Conservation (phyloP, 2,888 invertebrate genomes). For the Chirona hameri region DNA sequence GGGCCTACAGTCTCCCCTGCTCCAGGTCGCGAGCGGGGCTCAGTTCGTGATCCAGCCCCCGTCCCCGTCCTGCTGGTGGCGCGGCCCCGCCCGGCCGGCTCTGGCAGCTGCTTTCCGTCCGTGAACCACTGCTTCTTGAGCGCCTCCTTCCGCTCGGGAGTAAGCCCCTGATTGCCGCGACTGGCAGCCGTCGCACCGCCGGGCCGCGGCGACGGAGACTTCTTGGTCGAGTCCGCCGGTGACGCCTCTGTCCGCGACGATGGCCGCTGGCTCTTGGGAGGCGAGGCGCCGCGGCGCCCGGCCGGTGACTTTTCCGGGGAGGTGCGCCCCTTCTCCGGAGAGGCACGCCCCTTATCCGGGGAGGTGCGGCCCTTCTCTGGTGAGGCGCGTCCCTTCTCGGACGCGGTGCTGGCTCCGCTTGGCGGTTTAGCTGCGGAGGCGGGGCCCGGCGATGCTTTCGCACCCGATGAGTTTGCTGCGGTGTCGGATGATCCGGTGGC, state of each 20-base stretch:
- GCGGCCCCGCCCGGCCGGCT: background rate
- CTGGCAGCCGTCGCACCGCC: background rate
- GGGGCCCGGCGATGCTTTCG: too few species aligned
- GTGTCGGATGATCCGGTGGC: background rate
- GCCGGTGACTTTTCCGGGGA: background rate
- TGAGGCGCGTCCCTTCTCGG: background rate
- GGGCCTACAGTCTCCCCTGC: background rate
- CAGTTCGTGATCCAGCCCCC: background rate
- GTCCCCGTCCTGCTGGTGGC: background rate
- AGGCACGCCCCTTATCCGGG: background rate
- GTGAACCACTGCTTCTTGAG: constrained; percentile 23
- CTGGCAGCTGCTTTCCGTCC: background rate
- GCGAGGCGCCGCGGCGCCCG: background rate
- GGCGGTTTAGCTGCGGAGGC: too few species aligned
- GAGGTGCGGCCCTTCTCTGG: background rate
- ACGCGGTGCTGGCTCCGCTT: background rate
- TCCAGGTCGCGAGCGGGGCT: background rate
- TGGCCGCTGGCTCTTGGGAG: background rate
- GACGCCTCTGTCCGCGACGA: background rate
- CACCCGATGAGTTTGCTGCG: too few species aligned
- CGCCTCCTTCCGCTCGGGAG: background rate
- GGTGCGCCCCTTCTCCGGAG: background rate
- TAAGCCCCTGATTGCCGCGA: background rate
- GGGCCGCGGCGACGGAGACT: background rate
- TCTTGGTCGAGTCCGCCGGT: background rate